Evolutionary conservation across 2,797 vertebrate genomes (phyloP), one percentile per base, ranked within the genome.

Genomic region (Furcifer pardalis): DNA sequence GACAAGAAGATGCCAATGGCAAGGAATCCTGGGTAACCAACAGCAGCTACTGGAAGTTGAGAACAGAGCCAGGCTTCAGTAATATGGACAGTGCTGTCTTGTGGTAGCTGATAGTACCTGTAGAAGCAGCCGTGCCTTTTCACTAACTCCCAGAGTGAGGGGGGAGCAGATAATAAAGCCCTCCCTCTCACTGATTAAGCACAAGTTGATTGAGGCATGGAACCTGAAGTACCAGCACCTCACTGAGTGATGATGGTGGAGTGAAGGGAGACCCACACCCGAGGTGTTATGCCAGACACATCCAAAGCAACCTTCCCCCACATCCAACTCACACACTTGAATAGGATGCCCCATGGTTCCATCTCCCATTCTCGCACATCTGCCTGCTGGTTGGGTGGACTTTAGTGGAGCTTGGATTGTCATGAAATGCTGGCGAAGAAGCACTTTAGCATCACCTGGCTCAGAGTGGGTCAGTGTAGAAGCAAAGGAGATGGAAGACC

Each of bases 21-120:
- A 95, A 93, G 71, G 98, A 98, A 88, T 96, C 96, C 3, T 99
- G 98, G 98, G 90, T 97, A 27, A 96, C 91, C 81, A 98, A 97
- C 63, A 94, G 94, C 52, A 97, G 95, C 1, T 99, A 99, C 94
- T 98, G 97, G 97, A 96, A 96, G 85, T 89, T 97, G 84, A 96
- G 98, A 60, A 92, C 96, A 1, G 95, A 97, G 5, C 98, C 98
- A 0, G 97, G 97, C 82, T 98, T 98, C 0, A 86, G 96, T 65
- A 95, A 95, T 74, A 96, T 96, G 4, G 94, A 97, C 4, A 97
- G 97, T 23, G 96, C 97, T 0, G 96, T 97, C 87, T 94, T 99
- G 87, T 98, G 97, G 98, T 98, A 97, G 98, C 84, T 59, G 5
- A 69, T 3, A 15, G 87, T 83, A 35, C 56, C 74, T 0, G 0